Evolutionary conservation across 1,140 invertebrate genomes (phyloP), one percentile per base, ranked within the genome.

Genomic region (Drosophila rhopaloa): DNA sequence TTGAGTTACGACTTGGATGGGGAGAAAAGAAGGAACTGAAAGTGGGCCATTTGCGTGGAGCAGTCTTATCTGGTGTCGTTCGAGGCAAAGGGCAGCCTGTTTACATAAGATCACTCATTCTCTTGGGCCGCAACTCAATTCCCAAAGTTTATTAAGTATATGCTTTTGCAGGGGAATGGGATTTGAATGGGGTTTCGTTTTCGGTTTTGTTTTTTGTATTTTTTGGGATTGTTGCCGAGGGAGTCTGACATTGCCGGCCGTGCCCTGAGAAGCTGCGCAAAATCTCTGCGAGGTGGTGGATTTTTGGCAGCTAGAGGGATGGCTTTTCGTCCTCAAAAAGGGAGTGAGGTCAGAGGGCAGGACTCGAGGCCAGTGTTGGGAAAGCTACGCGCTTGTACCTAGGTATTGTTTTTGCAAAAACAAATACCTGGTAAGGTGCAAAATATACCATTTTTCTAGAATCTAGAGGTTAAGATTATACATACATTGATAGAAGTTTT

Each of bases 41-140:
- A 82, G 55, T 82, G 75, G 79, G 50, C 40, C 77, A 80, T n/a
- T 43, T 35, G 29, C 35, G 10, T 54, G 61, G 27, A 43, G 27
- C 11, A 47, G 41, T 59, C 51, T 72, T 72, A 72, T 72, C 68
- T 72, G 66, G 66, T 32, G 53, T 70, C 9, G 68, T 29, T 44
- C 27, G 67, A 70, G 65, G 67, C 63, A 70, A 47, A 56, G 65
- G 65, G 63, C 53, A 27, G 65, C 51, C 68, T 72, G 66, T 72
- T 72, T 72, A 72, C 44, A 71, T 72, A 72, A 72, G 68, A 72
- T 72, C 68, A 58, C 54, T 71, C 44, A 72, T 58, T 71, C 65
- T 19, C 63, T 40, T 40, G 37, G 48, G 62, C 41, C 11, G 44
- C 14, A 50, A 63, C 44, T 13, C 14, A 14, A 70, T 68, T 70